These are phyloP conservation scores for Willowsia nigromaculata DNA, from an alignment of 2,888 invertebrate genomes.

Conservation along the genomic window DNA sequence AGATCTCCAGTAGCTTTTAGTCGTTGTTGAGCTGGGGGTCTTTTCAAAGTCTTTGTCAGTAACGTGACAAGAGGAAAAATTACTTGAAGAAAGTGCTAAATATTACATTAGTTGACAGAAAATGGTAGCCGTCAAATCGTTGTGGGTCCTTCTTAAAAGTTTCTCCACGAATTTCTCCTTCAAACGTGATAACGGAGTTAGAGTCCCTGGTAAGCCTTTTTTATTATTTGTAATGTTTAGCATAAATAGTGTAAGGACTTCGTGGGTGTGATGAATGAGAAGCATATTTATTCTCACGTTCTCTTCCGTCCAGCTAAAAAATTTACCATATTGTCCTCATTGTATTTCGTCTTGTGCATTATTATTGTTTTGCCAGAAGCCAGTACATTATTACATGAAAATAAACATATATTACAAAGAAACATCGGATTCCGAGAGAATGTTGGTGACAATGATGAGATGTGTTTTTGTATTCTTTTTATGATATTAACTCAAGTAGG, in stretches of 20 bases:
- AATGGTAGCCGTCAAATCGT: constrained; percentile 78
- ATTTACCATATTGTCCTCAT: not conserved
- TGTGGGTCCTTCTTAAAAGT: constrained; percentile 78
- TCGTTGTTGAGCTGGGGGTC: not conserved
- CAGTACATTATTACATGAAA: too few species aligned
- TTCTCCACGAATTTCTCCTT: constrained; percentile 78
- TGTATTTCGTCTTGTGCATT: not conserved
- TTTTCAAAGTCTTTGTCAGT: not conserved
- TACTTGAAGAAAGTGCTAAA: constrained; percentile 33
- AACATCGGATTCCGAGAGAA: too few species aligned
- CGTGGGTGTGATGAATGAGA: not conserved
- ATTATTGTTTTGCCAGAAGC: too few species aligned
- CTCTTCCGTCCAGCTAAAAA: not conserved
- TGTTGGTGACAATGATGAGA: too few species aligned
- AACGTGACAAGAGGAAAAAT: constrained; percentile 49
- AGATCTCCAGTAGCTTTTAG: not conserved
- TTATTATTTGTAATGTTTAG: constrained; percentile 25
- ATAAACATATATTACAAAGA: too few species aligned
- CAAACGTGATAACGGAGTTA: constrained; percentile 65
- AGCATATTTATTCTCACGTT: not conserved
- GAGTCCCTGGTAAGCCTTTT: constrained; percentile 57
- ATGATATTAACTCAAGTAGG: too few species aligned
- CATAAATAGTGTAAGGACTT: constrained; percentile 13
- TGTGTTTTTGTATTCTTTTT: too few species aligned
- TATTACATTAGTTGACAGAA: constrained; percentile 61